Conservation (phyloP, 2,113 vertebrate species). For the Tragelaphus imberbis region DNA sequence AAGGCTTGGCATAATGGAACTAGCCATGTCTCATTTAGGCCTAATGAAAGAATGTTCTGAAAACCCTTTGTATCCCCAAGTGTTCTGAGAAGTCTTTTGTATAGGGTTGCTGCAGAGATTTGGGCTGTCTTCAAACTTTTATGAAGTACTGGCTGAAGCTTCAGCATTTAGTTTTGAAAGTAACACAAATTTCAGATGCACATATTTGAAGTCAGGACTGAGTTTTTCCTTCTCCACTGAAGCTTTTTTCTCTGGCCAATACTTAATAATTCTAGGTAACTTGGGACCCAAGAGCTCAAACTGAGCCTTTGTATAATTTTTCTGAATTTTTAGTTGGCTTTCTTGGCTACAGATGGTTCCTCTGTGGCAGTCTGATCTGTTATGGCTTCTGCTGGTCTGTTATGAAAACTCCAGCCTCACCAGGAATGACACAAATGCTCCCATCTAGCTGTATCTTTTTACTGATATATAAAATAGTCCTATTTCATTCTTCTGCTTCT, state of each 20-base stretch:
- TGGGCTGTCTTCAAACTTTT: neutral
- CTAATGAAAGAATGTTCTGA: neutral
- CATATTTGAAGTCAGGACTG: neutral
- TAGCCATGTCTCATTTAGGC: neutral
- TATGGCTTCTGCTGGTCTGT: neutral
- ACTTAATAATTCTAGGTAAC: slow-evolving; percentile 15
- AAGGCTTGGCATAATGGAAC: no score
- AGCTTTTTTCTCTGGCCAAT: neutral
- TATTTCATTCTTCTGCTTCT: neutral
- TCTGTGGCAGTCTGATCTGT: neutral
- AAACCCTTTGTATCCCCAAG: neutral
- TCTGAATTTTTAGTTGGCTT: neutral
- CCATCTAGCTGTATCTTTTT: neutral
- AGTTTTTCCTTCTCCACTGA: neutral
- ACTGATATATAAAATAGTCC: neutral
- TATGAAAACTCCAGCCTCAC: neutral
- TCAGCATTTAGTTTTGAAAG: neutral
- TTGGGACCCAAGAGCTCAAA: neutral
- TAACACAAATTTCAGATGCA: neutral
- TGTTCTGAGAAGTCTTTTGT: neutral
- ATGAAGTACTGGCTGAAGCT: neutral
- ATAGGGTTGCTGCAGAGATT: neutral
- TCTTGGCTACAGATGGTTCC: neutral
- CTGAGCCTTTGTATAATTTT: neutral
- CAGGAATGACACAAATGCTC: neutral